Conservation (phyloP, 1,140 invertebrate genomes). For the Tribolium madens region DNA sequence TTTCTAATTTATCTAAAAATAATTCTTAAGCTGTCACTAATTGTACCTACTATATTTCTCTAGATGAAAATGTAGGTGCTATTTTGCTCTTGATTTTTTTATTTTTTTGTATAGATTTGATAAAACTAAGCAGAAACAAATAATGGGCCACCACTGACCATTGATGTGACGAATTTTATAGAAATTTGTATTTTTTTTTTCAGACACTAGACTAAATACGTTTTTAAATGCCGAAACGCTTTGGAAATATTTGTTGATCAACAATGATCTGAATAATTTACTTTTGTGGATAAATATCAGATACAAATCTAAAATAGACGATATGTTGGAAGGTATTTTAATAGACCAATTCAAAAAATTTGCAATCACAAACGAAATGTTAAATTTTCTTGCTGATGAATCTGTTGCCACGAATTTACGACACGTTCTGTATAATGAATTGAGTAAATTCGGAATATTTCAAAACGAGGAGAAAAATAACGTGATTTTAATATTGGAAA, state of each 20-base stretch:
- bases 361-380: constrained; percentile 72
- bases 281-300: constrained; percentile 69
- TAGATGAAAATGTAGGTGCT: too few relatives aligned
- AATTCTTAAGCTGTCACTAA: too few relatives aligned
- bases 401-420: constrained; percentile 31
- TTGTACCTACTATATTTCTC: too few relatives aligned
- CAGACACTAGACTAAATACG: constrained; percentile 68
- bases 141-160: too few relatives aligned
- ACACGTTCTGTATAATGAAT: constrained; percentile 64
- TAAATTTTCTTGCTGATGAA: constrained; percentile 61
- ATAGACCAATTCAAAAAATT: constrained; percentile 69
- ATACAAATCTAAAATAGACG: constrained; percentile 66
- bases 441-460: constrained; percentile 70
- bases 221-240: constrained; percentile 67
- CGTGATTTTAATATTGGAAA: constrained; percentile 68
- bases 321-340: constrained; percentile 66
- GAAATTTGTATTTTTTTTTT: constrained; percentile 50
- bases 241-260: constrained; percentile 68
- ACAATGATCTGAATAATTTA: constrained; percentile 68
- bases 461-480: constrained; percentile 67
- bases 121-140: too few relatives aligned
- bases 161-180: too few relatives aligned
- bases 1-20: too few relatives aligned
- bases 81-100: too few relatives aligned
- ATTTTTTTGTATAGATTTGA: too few relatives aligned